phyloP scores from a whole-genome alignment of 2,888 invertebrate genomes.

The Cryptosula pallasiana region DNA sequence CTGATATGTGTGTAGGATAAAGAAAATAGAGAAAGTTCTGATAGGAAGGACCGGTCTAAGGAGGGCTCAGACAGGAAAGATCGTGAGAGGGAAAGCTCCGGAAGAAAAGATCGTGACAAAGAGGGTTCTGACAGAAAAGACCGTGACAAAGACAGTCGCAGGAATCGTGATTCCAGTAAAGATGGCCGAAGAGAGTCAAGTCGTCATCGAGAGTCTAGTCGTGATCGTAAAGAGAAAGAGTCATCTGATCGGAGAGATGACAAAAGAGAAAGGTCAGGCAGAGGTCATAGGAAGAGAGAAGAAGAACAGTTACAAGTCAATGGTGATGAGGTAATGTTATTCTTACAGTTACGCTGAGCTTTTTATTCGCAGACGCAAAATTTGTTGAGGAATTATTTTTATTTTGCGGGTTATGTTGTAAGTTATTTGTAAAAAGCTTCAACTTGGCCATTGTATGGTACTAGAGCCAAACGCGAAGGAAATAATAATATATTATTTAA shows the following conservation, averaged over 20 bases:
- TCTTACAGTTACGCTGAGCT: too few species aligned
- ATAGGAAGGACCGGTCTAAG: conserved; percentile 7
- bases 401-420: too few species aligned
- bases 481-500: too few species aligned
- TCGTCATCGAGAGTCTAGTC: conserved; percentile 15
- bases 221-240: conserved; percentile 29
- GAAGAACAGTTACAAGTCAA: conserved; percentile 28
- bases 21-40: conserved; percentile 4
- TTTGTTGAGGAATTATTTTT: too few species aligned
- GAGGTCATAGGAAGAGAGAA: conserved; percentile 33
- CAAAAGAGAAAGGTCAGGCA: conserved; percentile 36
- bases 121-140: not conserved
- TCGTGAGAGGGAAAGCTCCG: not conserved
- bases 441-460: too few species aligned
- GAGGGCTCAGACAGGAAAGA: conserved; percentile 21
- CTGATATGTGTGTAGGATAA: not conserved
- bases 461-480: too few species aligned
- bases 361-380: too few species aligned
- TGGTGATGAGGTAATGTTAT: not conserved
- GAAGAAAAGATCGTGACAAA: not conserved
- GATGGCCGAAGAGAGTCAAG: conserved; percentile 28
- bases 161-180: conserved; percentile 30
- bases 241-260: conserved; percentile 30
- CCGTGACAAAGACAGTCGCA: conserved; percentile 25
- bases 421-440: too few species aligned